A percentile compares a stretch with the other conserved stretches of the same genome.
These are phyloP conservation scores for Poeciliopsis turrubarensis DNA, from an alignment of 2,113 vertebrate genomes.

Conservation along the genomic window DNA sequence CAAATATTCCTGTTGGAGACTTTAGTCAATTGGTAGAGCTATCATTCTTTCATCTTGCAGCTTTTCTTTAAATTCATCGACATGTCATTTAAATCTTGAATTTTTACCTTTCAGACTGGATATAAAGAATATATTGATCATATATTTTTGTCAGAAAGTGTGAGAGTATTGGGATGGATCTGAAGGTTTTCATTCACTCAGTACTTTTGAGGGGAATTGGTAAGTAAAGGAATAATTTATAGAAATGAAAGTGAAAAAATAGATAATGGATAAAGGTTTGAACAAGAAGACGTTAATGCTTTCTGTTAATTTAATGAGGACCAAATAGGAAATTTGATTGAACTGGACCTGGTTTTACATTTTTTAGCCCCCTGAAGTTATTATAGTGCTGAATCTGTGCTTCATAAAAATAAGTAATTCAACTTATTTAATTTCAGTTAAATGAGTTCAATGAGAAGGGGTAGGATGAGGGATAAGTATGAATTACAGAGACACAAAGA, in stretches of 20 bases:
- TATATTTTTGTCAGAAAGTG: not conserved
- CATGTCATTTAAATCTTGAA: not conserved
- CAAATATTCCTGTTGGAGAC: not conserved
- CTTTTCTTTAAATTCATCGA: not conserved
- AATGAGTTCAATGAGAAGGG: too few species aligned
- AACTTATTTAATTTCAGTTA: too few species aligned
- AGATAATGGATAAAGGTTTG: not conserved
- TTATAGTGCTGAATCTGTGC: too few species aligned
- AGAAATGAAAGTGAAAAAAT: not conserved
- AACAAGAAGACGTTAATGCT: not conserved
- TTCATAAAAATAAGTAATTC: too few species aligned
- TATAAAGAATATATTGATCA: not conserved
- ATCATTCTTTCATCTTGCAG: not conserved
- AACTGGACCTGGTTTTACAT: too few species aligned
- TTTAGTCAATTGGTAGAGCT: constrained; percentile 5
- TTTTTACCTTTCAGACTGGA: not conserved
- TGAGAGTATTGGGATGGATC: not conserved
- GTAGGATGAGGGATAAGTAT: too few species aligned
- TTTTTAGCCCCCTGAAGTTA: too few species aligned
- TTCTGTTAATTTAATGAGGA: not conserved
- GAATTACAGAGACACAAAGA: too few species aligned
- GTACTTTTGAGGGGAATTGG: not conserved
- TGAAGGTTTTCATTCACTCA: not conserved
- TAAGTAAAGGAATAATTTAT: too few species aligned
- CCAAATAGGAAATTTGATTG: too few species aligned